Percentiles rank a stretch among this genome's conserved stretches.
Evolutionary conservation across 1,140 invertebrate genomes (phyloP).

Genomic region (Cherax destructor): DNA sequence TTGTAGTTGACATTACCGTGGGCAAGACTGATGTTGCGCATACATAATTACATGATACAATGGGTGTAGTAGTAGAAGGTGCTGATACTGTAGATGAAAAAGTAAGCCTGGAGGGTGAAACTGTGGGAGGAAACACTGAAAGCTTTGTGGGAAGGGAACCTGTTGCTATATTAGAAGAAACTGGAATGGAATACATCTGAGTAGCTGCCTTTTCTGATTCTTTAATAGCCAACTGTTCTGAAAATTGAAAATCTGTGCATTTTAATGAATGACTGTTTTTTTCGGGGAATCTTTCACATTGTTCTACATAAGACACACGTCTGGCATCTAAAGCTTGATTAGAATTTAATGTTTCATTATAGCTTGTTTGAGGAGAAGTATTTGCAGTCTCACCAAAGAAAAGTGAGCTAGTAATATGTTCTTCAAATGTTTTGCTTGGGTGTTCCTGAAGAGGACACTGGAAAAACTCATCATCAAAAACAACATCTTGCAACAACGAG

Average conservation of each 20-base stretch:
- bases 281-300: neutral
- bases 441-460: conserved; percentile 49
- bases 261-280: neutral
- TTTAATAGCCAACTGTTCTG: neutral
- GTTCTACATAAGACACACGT: neutral
- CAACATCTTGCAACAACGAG: conserved; percentile 39
- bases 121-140: neutral
- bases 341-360: neutral
- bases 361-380: neutral
- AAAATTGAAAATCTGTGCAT: too few species aligned
- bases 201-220: neutral
- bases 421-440: conserved; percentile 23
- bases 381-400: conserved; percentile 57
- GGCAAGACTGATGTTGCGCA: neutral
- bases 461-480: conserved; percentile 54
- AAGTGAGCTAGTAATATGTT: conserved; percentile 44
- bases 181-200: neutral
- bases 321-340: neutral
- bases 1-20: neutral
- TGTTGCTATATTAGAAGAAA: neutral
- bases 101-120: neutral
- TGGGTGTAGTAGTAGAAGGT: neutral
- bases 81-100: neutral
- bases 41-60: neutral
- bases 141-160: neutral